A percentile compares a stretch with the other conserved stretches of the same genome.
Evolutionary conservation across 2,113 vertebrate genomes (phyloP).

Genomic region (Rutilus rutilus): DNA sequence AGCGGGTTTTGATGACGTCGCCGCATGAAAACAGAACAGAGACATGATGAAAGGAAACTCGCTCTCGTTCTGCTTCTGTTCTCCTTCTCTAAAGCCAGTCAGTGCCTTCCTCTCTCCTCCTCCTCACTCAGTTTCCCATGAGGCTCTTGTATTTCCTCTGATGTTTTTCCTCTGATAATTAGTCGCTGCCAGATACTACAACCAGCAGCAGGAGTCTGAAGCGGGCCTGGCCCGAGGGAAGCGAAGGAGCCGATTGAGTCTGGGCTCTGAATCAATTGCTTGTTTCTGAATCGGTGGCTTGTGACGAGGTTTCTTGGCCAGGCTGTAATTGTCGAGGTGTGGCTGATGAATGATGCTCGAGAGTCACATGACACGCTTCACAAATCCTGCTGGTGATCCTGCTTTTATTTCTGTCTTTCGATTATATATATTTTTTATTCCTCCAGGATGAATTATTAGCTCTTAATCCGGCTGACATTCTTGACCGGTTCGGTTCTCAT

Average conservation of each 20-base stretch:
- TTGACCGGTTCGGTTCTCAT: neutral
- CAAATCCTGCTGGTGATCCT: no score
- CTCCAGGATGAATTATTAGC: neutral
- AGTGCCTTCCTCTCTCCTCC: constrained; percentile 4
- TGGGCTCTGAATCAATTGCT: neutral
- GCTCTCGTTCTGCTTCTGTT: neutral
- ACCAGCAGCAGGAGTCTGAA: neutral
- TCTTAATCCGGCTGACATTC: neutral
- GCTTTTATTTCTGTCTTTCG: neutral
- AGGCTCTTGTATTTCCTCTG: constrained; percentile 7
- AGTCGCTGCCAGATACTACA: neutral
- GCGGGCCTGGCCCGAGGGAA: neutral
- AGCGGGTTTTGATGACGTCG: neutral
- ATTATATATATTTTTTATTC: no score
- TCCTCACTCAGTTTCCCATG: neutral
- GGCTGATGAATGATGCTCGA: neutral
- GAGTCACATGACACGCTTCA: neutral
- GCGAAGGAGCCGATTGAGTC: neutral
- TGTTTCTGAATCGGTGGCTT: neutral
- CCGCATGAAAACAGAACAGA: neutral
- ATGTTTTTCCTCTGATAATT: constrained; percentile 3
- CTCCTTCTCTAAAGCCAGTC: neutral
- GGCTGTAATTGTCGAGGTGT: neutral
- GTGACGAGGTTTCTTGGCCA: neutral
- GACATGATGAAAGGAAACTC: constrained; percentile 3